Evolutionary conservation across 92 coral and sea anemone genomes (phyloP), one percentile per base, ranked within the genome.

Genomic region (Ricordea florida): DNA sequence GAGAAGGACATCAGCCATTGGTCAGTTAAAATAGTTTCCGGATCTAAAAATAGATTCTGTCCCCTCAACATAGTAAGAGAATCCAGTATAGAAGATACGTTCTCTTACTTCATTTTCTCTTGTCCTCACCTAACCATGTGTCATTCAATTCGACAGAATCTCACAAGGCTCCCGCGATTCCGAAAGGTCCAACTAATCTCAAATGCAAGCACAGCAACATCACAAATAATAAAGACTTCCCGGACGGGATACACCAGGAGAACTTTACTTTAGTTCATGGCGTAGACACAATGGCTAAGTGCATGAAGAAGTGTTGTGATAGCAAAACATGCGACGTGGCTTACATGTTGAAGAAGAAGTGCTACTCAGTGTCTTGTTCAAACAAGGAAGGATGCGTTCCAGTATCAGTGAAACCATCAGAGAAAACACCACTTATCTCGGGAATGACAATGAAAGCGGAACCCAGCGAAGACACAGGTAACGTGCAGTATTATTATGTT

Each of bases 221-320:
- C 28, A 81, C 97, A 6, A 94, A 94, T 58, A 68, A 94, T 73
- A 88, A 82, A 73, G 75, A 69, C 29, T 67, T 94, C 26, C 34
- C 64, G 10, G 82, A 91, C 3, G 76, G 76, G 28, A 79, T 80
- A 20, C 76, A 85, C 60, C 72, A 81, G 21, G 79, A 86, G 52
- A 94, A 93, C 47, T 94, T 85, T 16, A 94, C 91, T 9, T 16
- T 88, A 9, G 84, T 84, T n/a, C 82, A 92, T 6, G 90, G 82
- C 22, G 86, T 79, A 0, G 72, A 63, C 11, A 78, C 80, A 10
- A 94, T 94, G 98, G 79, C 87, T 29, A 78, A 73, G 34, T 94
- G 98, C 36, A 94, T 94, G 98, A 76, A 71, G 32, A 85, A 79
- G 57, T 94, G 98, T 32, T 94, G 98, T 38, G 90, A 85, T 27